Conservation (phyloP, 2,888 invertebrate genomes). For the Cyclophora punctaria region DNA sequence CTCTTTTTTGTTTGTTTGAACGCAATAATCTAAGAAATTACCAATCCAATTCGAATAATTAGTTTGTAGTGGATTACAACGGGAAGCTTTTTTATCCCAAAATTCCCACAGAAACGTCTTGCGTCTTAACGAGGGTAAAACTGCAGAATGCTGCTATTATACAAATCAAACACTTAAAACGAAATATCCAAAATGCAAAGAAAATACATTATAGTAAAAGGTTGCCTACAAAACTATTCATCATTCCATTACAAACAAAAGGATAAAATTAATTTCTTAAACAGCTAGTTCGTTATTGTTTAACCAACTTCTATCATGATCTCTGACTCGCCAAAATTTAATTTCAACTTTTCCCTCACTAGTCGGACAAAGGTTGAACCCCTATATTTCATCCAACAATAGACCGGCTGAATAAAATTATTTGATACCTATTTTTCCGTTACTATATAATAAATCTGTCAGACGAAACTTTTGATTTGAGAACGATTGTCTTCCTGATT, state of each 20-base stretch:
- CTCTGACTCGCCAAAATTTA: constrained; percentile 14
- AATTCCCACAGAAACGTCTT: no score
- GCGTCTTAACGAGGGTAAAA: no score
- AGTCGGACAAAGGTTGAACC: constrained; percentile 16
- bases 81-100: no score
- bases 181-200: no score
- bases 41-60: no score
- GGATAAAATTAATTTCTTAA: constrained; percentile 1
- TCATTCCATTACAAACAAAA: not conserved
- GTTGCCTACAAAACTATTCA: no score
- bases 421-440: constrained; percentile 17
- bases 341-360: constrained; percentile 18
- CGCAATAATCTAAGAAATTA: no score
- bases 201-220: no score
- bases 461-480: constrained; percentile 21
- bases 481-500: constrained; percentile 18
- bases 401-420: constrained; percentile 16
- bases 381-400: constrained; percentile 19
- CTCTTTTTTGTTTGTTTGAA: no score
- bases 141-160: no score
- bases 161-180: no score
- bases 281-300: constrained; percentile 1
- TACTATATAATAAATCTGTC: constrained; percentile 19
- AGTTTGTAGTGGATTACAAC: no score
- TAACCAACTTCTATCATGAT: constrained; percentile 10